phyloP scores from a whole-genome alignment of 2,797 vertebrate genomes.

The Spondyliosoma cantharus region DNA sequence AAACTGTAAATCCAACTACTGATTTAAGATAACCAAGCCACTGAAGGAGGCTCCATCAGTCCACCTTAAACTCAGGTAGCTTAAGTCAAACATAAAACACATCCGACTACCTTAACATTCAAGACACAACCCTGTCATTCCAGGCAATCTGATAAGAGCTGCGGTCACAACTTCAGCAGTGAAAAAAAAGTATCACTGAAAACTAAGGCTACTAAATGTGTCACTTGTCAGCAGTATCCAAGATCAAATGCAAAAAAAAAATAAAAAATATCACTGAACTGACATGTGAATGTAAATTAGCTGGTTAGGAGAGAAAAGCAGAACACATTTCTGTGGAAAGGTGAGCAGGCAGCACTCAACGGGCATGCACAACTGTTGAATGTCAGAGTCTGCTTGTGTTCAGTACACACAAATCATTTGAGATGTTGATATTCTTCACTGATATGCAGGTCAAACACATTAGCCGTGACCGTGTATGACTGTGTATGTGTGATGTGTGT shows the following conservation, averaged over 20 bases:
- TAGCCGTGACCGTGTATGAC: slow-evolving; percentile 3
- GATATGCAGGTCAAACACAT: slow-evolving; percentile 63
- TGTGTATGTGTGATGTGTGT: slow-evolving; percentile 16
- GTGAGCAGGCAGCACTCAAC: slow-evolving; percentile 19
- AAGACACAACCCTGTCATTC: slow-evolving; percentile 60
- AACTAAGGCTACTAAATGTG: slow-evolving; percentile 26
- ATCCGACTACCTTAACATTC: slow-evolving; percentile 47
- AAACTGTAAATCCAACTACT: neutral
- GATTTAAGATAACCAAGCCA: neutral
- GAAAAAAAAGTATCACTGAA: slow-evolving; percentile 16
- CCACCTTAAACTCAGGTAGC: slow-evolving; percentile 51
- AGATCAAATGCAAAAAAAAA: slow-evolving; percentile 18
- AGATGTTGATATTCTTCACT: slow-evolving; percentile 53
- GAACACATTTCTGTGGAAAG: slow-evolving; percentile 47
- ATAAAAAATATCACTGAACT: neutral
- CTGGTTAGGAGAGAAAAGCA: slow-evolving; percentile 26
- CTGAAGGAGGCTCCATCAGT: slow-evolving; percentile 5
- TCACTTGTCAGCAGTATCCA: slow-evolving; percentile 4
- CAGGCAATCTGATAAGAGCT: slow-evolving; percentile 78
- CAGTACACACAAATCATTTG: slow-evolving; percentile 68
- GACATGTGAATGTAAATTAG: slow-evolving; percentile 3
- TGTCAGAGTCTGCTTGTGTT: slow-evolving; percentile 58
- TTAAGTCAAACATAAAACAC: slow-evolving; percentile 12
- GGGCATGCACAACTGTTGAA: slow-evolving; percentile 51
- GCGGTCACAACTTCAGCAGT: slow-evolving; percentile 50